Percentiles rank a stretch among this genome's conserved stretches.
Evolutionary conservation across 2,888 invertebrate species (phyloP).

Genomic region (Harmothoe impar): DNA sequence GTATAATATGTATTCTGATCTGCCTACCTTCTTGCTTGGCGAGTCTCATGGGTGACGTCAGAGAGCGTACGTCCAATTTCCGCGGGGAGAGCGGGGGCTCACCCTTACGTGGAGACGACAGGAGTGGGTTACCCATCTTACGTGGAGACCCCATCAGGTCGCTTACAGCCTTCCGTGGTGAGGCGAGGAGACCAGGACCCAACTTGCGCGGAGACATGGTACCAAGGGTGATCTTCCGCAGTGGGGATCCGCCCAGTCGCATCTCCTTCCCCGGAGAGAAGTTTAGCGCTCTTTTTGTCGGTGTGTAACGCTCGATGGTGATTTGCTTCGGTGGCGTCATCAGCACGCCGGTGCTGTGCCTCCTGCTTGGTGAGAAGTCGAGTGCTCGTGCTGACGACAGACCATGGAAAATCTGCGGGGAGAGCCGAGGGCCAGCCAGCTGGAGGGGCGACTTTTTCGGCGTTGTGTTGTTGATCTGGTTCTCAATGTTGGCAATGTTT

Average conservation of each 20-base stretch:
- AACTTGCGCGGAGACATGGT: slow-evolving; percentile 3
- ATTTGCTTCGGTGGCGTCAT: not conserved
- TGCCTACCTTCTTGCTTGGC: slow-evolving; percentile 56
- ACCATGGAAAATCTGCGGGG: not conserved
- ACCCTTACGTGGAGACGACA: slow-evolving; percentile 43
- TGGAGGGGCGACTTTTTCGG: slow-evolving; percentile 2
- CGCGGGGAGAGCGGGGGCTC: slow-evolving; percentile 37
- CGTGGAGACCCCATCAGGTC: not conserved
- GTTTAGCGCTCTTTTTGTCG: slow-evolving; percentile 1
- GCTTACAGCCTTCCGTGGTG: not conserved
- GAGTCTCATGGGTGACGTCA: slow-evolving; percentile 37
- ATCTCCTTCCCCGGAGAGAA: slow-evolving; percentile 53
- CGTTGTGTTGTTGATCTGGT: not conserved
- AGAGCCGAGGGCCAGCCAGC: not conserved
- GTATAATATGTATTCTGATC: too few species aligned
- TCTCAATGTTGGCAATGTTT: not conserved
- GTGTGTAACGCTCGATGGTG: not conserved
- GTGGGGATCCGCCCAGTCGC: not conserved
- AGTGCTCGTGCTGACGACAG: slow-evolving; percentile 10
- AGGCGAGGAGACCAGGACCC: not conserved
- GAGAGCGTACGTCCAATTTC: slow-evolving; percentile 47
- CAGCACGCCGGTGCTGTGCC: not conserved
- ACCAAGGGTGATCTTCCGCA: not conserved
- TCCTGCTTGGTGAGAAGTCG: slow-evolving; percentile 39
- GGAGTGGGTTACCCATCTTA: slow-evolving; percentile 25